Evolutionary conservation across 1,140 invertebrate genomes (phyloP), one percentile per base, ranked within the genome.

Genomic region (Hirudo medicinalis): DNA sequence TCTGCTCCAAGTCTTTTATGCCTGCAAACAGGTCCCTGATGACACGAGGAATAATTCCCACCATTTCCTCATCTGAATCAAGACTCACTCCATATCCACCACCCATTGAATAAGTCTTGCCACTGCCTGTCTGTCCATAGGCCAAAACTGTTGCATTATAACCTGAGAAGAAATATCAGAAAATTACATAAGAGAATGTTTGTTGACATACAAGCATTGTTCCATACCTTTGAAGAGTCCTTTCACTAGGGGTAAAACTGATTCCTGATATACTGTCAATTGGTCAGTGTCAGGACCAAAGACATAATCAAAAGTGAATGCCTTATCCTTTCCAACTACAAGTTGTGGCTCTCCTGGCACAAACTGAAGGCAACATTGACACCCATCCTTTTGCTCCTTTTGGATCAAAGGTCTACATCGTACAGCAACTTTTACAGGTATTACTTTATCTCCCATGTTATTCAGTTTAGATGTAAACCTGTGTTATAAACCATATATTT

Each of bases 61-160:
- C 76, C 0, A 71, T 80, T 70, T 88, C 77, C 49, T 88, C 85
- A 8, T 87, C 85, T 78, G 74, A 72, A 55, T 73, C 73, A 11
- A 76, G 40, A 29, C n/a, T 22, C 27, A 72, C 40, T 19, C 73
- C 76, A 71, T 80, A 80, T 19, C 78, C 79, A 25, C 91, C 94
- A 2, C 92, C 92, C 92, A 96, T 95, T 0, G 91, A 90, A 81
- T 89, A 87, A 0, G 92, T 96, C 81, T 95, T 96, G 0, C 92
- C 92, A 75, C 90, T 92, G 13, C 92, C 92, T 0, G 92, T 96
- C 81, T 96, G 92, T 0, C 92, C 92, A 83, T 95, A 96, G 0
- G 92, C 92, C 49, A 82, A 60, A 9, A 82, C 79, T 67, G 81
- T 82, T 2, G 79, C 78, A 79, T 82, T 81, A 63, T 79, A 81